Evolutionary conservation across 2,113 vertebrate genomes (phyloP).

Genomic region (Calypte anna): DNA sequence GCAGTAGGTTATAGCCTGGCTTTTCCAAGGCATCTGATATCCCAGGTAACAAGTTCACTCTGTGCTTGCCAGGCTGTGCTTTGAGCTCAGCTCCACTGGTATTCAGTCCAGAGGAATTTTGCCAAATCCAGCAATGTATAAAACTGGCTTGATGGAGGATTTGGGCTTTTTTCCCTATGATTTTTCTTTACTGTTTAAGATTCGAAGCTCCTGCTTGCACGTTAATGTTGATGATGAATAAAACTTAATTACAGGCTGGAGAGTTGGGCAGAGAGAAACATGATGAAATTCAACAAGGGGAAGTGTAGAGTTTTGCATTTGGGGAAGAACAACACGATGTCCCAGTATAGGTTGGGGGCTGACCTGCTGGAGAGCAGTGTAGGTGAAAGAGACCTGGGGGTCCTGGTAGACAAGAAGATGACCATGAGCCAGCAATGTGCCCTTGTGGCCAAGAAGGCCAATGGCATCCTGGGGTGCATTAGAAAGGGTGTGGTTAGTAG

Average conservation of each 20-base stretch:
- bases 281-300: too few species aligned
- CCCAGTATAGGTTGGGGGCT: too few species aligned
- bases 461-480: too few species aligned
- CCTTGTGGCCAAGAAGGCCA: too few species aligned
- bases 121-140: background rate
- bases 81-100: background rate
- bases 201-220: background rate
- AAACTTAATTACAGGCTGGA: background rate
- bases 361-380: too few species aligned
- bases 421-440: too few species aligned
- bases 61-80: background rate
- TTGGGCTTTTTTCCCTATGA: background rate
- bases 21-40: background rate
- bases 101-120: rapidly evolving
- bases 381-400: too few species aligned
- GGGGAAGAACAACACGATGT: too few species aligned
- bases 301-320: too few species aligned
- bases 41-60: background rate
- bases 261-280: too few species aligned
- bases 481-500: too few species aligned
- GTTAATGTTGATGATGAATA: background rate
- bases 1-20: background rate
- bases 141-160: background rate
- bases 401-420: too few species aligned
- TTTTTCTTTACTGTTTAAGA: background rate